A percentile compares a stretch with the other conserved stretches of the same genome.
Evolutionary conservation across 2,888 invertebrate species (phyloP).

Genomic region (Andricus quercusramuli): DNA sequence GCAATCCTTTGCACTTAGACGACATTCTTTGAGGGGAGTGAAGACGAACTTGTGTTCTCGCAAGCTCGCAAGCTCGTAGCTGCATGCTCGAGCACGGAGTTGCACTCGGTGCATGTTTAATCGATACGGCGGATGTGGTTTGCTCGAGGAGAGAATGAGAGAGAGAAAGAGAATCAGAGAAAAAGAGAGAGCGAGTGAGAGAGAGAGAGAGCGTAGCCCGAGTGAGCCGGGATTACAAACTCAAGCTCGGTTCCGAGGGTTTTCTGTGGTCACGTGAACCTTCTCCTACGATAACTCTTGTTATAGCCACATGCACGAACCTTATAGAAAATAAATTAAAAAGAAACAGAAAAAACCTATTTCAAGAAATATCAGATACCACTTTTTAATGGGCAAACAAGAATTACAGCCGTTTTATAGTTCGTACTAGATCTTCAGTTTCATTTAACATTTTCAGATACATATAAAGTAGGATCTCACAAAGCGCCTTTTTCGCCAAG

Average conservation of each 20-base stretch:
- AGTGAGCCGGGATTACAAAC: conserved; percentile 56
- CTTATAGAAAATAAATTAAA: conserved; percentile 11
- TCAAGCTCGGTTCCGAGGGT: conserved; percentile 47
- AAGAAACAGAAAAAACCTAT: background rate
- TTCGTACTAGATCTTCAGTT: no score
- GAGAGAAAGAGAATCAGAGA: conserved; percentile 42
- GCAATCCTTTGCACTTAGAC: conserved; percentile 20
- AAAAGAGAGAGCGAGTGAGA: conserved; percentile 32
- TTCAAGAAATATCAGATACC: background rate
- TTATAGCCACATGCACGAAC: conserved; percentile 22
- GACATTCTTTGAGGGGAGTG: conserved; percentile 20
- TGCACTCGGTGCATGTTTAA: conserved; percentile 58
- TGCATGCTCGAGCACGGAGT: conserved; percentile 53
- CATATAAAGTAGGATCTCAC: no score
- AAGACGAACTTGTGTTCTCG: conserved; percentile 32
- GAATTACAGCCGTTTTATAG: background rate
- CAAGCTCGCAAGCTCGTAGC: conserved; percentile 20
- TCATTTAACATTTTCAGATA: no score
- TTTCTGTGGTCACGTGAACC: conserved; percentile 40
- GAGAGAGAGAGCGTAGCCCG: conserved; percentile 46
- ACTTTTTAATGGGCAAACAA: background rate
- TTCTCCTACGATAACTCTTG: conserved; percentile 37
- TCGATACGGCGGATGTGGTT: conserved; percentile 55
- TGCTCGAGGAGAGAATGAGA: conserved; percentile 38
- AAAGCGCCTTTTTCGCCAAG: no score